Base-by-base conservation (phyloP, 2,888 invertebrate species). In the Drosophila recens region DNA sequence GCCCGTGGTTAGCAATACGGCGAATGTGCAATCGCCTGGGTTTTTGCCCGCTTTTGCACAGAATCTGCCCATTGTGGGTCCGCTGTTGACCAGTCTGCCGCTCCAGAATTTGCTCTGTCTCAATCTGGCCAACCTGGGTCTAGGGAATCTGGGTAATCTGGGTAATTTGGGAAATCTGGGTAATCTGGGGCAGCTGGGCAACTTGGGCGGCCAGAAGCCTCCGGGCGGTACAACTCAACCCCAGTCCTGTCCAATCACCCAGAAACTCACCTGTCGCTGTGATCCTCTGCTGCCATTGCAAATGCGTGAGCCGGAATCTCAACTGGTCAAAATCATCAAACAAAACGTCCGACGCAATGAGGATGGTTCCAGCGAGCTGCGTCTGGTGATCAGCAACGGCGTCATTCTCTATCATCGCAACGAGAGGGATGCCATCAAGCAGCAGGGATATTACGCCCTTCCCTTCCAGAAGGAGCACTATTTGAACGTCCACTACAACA, bases 261-360 rank as follows among this genome's bases (percentile, higher is more conserved):
- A 91, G 64, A 84, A 70, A 33, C 80, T 89, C 2, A 80, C 51
- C 33, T 90, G 90, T 27, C 90, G 90, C 66, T 90, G 90, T 23
- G 90, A 91, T 42, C 73, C 84, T 0, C n/a, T 85, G 23, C 0
- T 83, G 13, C 67, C 84, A 20, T 11, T 87, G 17, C 79, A 45
- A 2, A 0, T 52, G 23, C 76, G 79, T 23, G 56, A 68, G 0
- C 33, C 46, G 0, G 64, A 72, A 1, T 6, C 62, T 0, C 71
- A 87, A 6, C 65, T 70, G 34, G 27, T 86, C 8, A 79, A 79
- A n/a, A 87, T 90, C 27, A 9, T 77, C 45, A 80, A 83, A 4
- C 90, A 90, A 59, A 89, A 77, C 42, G 70, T 80, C 0, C 65
- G 80, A 15, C 53, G 64, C 10, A 82, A 88, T 46, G 79, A 77